These are phyloP conservation scores for Podarcis lilfordi DNA, from an alignment of 2,797 vertebrate genomes.

Conservation along the genomic window DNA sequence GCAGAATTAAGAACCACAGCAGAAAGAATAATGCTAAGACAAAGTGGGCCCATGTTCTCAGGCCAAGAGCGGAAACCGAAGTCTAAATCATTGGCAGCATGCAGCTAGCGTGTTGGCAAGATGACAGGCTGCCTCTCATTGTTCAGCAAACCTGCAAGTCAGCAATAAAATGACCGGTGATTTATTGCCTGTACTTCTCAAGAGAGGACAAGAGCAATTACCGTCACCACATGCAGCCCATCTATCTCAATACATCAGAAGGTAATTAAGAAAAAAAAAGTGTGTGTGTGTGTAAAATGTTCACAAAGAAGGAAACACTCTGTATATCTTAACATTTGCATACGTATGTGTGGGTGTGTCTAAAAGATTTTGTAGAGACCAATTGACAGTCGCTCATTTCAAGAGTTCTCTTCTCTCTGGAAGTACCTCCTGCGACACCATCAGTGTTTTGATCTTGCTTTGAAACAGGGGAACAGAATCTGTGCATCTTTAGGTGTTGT, in stretches of 20 bases:
- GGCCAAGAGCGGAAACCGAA: constrained; percentile 29
- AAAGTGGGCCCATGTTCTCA: neutral
- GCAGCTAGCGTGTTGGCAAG: neutral
- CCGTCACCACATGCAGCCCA: constrained; percentile 13
- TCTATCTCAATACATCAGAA: constrained; percentile 41
- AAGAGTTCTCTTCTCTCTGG: neutral
- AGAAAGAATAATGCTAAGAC: neutral
- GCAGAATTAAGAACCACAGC: neutral
- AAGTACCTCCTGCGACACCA: neutral
- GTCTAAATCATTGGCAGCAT: constrained; percentile 20
- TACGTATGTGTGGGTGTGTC: neutral
- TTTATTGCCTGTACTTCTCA: constrained; percentile 51
- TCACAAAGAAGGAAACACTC: constrained; percentile 33
- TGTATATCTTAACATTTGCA: neutral
- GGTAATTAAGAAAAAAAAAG: constrained; percentile 46
- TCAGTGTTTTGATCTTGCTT: neutral
- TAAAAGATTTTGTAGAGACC: neutral
- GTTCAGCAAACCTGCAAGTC: constrained; percentile 42
- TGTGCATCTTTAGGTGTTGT: too few species aligned
- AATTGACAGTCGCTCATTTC: neutral
- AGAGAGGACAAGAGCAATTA: constrained; percentile 24
- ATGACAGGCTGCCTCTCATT: constrained; percentile 25
- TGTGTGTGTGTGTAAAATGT: neutral
- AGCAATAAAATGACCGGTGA: constrained; percentile 41
- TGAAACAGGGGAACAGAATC: neutral